Evolutionary conservation across 2,113 vertebrate genomes (phyloP).

Genomic region (Pterocles gutturalis): DNA sequence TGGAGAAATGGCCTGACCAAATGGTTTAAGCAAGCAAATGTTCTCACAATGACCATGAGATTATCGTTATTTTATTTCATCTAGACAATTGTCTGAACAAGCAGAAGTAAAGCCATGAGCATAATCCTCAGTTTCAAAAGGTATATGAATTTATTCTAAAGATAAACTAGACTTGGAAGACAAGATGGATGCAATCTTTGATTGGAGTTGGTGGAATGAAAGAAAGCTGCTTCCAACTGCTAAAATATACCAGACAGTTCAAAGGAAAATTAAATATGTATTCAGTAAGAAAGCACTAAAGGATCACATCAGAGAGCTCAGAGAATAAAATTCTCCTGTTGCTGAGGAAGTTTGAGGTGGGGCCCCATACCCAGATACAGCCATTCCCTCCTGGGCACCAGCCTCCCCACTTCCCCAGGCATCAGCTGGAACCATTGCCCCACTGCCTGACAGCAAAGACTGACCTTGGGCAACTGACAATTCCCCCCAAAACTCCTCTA

Average conservation of each 20-base stretch:
- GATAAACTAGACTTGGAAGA: neutral
- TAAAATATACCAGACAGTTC: neutral
- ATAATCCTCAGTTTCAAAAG: neutral
- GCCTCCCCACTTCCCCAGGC: fast-evolving
- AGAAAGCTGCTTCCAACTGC: neutral
- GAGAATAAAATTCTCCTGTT: neutral
- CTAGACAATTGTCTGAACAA: neutral
- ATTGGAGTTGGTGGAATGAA: neutral
- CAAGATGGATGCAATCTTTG: neutral
- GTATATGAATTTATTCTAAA: neutral
- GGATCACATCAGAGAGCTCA: neutral
- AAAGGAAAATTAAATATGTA: neutral
- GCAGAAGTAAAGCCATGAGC: neutral
- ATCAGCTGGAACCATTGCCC: neutral
- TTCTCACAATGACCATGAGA: neutral
- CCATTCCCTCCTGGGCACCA: neutral
- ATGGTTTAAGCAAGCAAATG: neutral
- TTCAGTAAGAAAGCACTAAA: neutral
- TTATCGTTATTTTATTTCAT: neutral
- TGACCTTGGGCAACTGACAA: neutral
- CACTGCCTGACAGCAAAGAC: neutral
- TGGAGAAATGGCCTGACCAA: neutral
- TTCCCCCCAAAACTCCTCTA: neutral
- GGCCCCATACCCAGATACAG: neutral
- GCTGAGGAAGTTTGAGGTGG: neutral